Percentiles rank a stretch among this genome's conserved stretches.
Evolutionary conservation across 2,113 vertebrate genomes (phyloP).

Genomic region (Phalacrocorax carbo): DNA sequence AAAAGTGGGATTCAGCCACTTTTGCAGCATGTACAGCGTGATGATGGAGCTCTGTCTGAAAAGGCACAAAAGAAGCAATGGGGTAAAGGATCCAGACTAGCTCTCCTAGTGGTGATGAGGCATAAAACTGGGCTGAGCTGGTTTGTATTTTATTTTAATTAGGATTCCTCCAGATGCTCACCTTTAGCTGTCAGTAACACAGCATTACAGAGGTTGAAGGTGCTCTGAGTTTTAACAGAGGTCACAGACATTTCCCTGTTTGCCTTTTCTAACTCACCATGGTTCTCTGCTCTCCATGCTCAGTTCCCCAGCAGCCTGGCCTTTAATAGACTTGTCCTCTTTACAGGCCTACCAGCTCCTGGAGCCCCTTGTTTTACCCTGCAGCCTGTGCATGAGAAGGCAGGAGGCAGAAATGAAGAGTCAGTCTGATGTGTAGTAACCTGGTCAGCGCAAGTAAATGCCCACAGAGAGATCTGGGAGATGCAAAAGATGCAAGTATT

Average conservation of each 20-base stretch:
- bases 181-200: accelerated
- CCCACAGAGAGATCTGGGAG: neutral
- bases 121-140: neutral
- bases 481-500: neutral
- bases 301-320: neutral
- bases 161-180: neutral
- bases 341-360: neutral
- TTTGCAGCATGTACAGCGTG: neutral
- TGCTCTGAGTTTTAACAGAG: neutral
- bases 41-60: neutral
- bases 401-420: neutral
- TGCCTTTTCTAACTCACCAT: neutral
- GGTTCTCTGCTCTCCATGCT: neutral
- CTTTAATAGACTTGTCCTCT: neutral
- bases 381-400: neutral
- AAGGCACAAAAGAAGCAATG: neutral
- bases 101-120: neutral
- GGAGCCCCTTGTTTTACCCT: neutral
- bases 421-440: neutral
- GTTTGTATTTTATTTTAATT: neutral
- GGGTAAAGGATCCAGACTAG: neutral
- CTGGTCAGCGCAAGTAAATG: neutral
- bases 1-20: neutral
- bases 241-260: neutral
- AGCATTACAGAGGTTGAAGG: neutral